phyloP scores from a whole-genome alignment of 1,140 invertebrate species.

The Lerema accius region DNA sequence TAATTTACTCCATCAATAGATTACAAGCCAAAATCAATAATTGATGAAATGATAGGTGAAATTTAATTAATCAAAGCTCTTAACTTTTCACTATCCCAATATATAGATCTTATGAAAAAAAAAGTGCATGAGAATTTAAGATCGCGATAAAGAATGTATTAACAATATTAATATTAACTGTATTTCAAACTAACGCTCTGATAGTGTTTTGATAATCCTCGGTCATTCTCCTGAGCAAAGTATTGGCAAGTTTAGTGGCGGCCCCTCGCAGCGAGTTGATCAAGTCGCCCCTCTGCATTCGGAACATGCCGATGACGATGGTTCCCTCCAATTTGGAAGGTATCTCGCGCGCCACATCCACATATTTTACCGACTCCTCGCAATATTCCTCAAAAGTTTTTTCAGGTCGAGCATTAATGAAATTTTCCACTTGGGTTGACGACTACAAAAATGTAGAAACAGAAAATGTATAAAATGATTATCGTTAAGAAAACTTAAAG shows the following conservation, averaged over 20 bases:
- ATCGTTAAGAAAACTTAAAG: no score
- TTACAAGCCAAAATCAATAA: not conserved
- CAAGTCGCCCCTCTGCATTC: conserved; percentile 92
- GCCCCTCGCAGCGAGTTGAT: conserved; percentile 87
- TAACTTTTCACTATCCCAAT: no score
- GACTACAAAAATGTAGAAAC: conserved; percentile 69
- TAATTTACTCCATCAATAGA: not conserved
- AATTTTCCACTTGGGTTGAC: conserved; percentile 84
- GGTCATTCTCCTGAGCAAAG: conserved; percentile 89
- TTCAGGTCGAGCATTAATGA: conserved; percentile 86
- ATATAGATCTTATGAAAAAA: no score
- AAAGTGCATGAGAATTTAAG: no score
- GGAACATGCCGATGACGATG: conserved; percentile 92
- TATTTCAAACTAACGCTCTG: conserved; percentile 89
- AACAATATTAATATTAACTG: no score
- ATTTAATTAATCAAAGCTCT: no score
- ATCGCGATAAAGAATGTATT: no score
- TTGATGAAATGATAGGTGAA: no score
- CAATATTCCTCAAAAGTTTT: conserved; percentile 87
- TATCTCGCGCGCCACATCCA: conserved; percentile 85
- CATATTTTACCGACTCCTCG: conserved; percentile 86
- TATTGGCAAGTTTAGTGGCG: conserved; percentile 87
- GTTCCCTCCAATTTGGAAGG: conserved; percentile 86
- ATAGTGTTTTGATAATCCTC: conserved; percentile 91
- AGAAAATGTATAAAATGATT: no score